Evolutionary conservation across 37 sponge, comb jelly and placozoan genomes (phyloP).

Genomic region (Aplysina aerophoba): DNA sequence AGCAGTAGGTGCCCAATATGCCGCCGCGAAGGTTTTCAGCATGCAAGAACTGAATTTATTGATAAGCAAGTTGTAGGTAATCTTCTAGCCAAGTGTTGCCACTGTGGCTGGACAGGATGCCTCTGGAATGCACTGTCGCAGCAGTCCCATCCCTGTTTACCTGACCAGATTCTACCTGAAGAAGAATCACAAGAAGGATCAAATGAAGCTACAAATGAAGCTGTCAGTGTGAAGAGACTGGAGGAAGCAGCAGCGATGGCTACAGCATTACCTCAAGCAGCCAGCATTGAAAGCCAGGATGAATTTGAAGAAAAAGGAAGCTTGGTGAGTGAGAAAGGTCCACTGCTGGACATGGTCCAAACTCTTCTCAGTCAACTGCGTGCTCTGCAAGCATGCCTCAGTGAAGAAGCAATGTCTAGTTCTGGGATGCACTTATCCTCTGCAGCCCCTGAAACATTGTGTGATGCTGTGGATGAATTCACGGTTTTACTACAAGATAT

Average conservation of each 20-base stretch:
- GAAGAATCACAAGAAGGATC: neutral
- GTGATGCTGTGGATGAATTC: neutral
- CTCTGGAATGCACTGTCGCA: neutral
- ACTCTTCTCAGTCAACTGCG: neutral
- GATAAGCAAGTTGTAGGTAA: constrained; percentile 10
- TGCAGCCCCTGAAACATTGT: neutral
- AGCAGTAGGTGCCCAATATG: neutral
- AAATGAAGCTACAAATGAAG: neutral
- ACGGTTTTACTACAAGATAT: neutral
- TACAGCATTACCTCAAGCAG: neutral
- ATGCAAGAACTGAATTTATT: neutral
- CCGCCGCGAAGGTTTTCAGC: neutral
- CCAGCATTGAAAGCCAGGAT: neutral
- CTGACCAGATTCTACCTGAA: neutral
- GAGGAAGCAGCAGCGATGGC: neutral
- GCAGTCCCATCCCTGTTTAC: neutral
- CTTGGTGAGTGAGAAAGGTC: neutral
- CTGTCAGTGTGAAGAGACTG: neutral
- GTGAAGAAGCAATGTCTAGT: neutral
- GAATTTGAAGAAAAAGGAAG: neutral
- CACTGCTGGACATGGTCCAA: neutral
- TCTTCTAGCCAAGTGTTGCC: neutral
- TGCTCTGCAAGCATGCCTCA: neutral
- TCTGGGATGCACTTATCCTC: neutral
- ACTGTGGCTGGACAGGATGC: neutral